Conservation (phyloP, 2,888 invertebrate species). For the Drosophila greeni region DNA sequence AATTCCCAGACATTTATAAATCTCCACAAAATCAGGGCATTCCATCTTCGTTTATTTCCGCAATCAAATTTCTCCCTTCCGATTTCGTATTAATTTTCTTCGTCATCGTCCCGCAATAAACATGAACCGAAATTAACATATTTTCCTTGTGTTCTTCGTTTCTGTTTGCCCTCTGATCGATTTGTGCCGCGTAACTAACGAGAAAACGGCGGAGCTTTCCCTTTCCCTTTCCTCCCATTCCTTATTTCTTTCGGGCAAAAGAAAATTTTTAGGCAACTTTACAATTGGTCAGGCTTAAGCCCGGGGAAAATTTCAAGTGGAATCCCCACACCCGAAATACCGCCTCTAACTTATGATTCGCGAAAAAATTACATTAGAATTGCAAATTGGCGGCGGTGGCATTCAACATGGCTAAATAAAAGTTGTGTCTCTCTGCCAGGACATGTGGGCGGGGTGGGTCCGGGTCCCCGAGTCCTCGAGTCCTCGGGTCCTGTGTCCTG, state of each 20-base stretch:
- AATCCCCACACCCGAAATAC: slow-evolving; percentile 24
- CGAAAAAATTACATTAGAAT: slow-evolving; percentile 77
- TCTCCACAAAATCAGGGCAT: slow-evolving; percentile 13
- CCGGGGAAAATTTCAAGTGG: slow-evolving; percentile 33
- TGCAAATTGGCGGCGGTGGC: slow-evolving; percentile 68
- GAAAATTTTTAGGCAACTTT: slow-evolving; percentile 34
- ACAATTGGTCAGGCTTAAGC: slow-evolving; percentile 60
- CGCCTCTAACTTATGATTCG: slow-evolving; percentile 72
- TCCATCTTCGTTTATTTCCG: slow-evolving; percentile 18
- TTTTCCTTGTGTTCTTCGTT: slow-evolving; percentile 45
- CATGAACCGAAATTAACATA: slow-evolving; percentile 63
- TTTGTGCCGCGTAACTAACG: slow-evolving; percentile 58
- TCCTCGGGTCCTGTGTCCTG: not conserved
- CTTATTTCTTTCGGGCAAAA: not conserved
- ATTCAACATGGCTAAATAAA: slow-evolving; percentile 69
- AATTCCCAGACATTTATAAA: not conserved
- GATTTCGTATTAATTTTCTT: slow-evolving; percentile 58
- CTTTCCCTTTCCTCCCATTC: not conserved
- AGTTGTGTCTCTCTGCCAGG: slow-evolving; percentile 57
- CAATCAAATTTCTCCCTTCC: slow-evolving; percentile 2
- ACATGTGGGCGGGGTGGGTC: not conserved
- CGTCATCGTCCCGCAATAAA: slow-evolving; percentile 58
- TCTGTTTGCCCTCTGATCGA: slow-evolving; percentile 58
- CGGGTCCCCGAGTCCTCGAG: slow-evolving; percentile 2
- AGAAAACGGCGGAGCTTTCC: slow-evolving; percentile 27